Evolutionary conservation across 35 echinoderm and acorn worm species (phyloP).

Genomic region (Apostichopus californicus): DNA sequence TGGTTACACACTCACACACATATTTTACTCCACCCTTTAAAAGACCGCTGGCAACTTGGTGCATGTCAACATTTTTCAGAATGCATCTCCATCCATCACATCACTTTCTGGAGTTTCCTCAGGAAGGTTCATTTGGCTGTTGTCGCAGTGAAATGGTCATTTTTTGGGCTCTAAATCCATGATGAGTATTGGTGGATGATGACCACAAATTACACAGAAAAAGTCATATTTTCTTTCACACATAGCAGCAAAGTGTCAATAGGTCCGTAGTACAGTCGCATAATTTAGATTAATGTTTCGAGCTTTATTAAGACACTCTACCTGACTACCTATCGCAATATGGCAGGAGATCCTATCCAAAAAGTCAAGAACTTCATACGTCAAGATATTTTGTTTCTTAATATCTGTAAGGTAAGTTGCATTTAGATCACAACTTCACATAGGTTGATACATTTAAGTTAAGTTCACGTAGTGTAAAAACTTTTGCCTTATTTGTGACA

Average conservation of each 20-base stretch:
- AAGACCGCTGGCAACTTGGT: constrained; percentile 8
- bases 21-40: neutral
- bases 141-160: constrained; percentile 13
- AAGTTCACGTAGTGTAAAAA: neutral
- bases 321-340: constrained; percentile 51
- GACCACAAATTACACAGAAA: constrained; percentile 38
- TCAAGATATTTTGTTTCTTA: constrained; percentile 18
- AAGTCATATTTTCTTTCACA: constrained; percentile 25
- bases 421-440: constrained; percentile 29
- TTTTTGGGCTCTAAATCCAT: constrained; percentile 50
- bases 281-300: neutral
- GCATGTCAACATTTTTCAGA: constrained; percentile 35
- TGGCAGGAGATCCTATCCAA: constrained; percentile 18
- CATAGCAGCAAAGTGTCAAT: constrained; percentile 45
- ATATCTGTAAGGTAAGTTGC: constrained; percentile 37
- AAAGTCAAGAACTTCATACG: constrained; percentile 33
- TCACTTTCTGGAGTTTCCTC: constrained; percentile 46
- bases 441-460: neutral
- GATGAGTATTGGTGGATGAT: constrained; percentile 31
- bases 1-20: too few relatives aligned
- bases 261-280: constrained; percentile 13
- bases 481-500: constrained; percentile 8
- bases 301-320: constrained; percentile 18
- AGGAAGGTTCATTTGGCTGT: neutral
- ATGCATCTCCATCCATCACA: neutral